Evolutionary conservation across 2,888 invertebrate genomes (phyloP).

Genomic region (Rhagophthalmus giganteus): DNA sequence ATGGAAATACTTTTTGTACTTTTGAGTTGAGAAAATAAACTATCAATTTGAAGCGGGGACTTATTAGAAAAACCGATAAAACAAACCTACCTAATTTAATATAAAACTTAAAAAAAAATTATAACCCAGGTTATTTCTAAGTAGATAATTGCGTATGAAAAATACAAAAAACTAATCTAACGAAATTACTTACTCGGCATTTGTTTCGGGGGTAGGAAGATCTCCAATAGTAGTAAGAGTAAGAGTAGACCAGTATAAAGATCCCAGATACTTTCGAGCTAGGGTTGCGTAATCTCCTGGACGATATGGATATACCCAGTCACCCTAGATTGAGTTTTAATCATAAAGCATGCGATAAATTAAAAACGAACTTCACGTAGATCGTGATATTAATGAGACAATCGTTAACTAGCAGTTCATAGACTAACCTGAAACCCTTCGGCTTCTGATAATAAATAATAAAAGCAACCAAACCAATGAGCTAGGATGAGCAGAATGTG

Average conservation of each 20-base stretch:
- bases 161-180: too few relatives aligned
- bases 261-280: constrained; percentile 90
- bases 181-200: constrained; percentile 84
- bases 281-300: constrained; percentile 88
- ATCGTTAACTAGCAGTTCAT: too few relatives aligned
- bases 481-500: constrained; percentile 93
- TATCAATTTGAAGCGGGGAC: too few relatives aligned
- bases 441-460: constrained; percentile 89
- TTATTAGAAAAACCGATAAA: too few relatives aligned
- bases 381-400: neutral
- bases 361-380: neutral
- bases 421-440: constrained; percentile 78
- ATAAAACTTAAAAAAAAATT: too few relatives aligned
- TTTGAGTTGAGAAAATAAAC: too few relatives aligned
- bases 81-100: too few relatives aligned
- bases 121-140: too few relatives aligned
- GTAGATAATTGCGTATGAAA: neutral
- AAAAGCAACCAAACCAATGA: constrained; percentile 98
- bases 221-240: constrained; percentile 96
- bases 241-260: constrained; percentile 94
- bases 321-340: constrained; percentile 62
- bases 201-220: constrained; percentile 92
- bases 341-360: neutral
- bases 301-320: constrained; percentile 87
- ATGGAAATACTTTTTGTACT: too few relatives aligned